Base-by-base conservation (phyloP, 2,797 vertebrate species). In the Miichthys miiuy region DNA sequence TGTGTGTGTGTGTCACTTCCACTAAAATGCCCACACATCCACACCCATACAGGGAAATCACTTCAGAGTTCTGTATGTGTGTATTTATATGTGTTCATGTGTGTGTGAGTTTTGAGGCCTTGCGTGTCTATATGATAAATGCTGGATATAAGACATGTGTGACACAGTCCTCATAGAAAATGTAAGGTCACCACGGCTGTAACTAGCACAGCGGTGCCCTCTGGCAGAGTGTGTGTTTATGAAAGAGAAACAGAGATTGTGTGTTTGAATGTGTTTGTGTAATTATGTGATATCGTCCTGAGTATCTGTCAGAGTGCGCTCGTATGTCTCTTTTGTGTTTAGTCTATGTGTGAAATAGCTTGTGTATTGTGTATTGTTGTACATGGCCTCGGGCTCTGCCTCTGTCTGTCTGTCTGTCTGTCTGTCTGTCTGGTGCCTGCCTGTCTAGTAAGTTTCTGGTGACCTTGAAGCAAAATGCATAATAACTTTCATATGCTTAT, bases 401-500 rank as follows among this genome's bases (percentile, higher is more conserved):
- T 34, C 34, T 5, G 5, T 77, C 65, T 5, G 5, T 77, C 58
- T 38, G 38, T 34, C 34, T 5, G 5, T 77, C 65, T 5, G 5
- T 77, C 60, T 38, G 48, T 44, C 56, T 21, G 0, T 44, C 34
- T 34, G 34, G 34, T 34, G 34, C 34, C 34, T 71, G 70, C 57
- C 73, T 57, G 51, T 74, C 63, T 79, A 46, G 74, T 69, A 23
- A 30, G 23, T 78, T 77, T 72, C 46, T 27, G 1, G 44, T 81
- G 72, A 85, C 79, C 68, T 87, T 73, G 50, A 74, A 76, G 83
- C 69, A 62, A 58, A 72, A 77, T 72, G 51, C 77, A 54, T 54
- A 83, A 68, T 71, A 68, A 67, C 58, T 17, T 38, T n/a, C 34
- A 38, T 9, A 79, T 79, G 67, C 64, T 66, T 80, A 71, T 82